Evolutionary conservation across 2,888 invertebrate genomes (phyloP), one percentile per base, ranked within the genome.

Genomic region (Clitarchus hookeri): DNA sequence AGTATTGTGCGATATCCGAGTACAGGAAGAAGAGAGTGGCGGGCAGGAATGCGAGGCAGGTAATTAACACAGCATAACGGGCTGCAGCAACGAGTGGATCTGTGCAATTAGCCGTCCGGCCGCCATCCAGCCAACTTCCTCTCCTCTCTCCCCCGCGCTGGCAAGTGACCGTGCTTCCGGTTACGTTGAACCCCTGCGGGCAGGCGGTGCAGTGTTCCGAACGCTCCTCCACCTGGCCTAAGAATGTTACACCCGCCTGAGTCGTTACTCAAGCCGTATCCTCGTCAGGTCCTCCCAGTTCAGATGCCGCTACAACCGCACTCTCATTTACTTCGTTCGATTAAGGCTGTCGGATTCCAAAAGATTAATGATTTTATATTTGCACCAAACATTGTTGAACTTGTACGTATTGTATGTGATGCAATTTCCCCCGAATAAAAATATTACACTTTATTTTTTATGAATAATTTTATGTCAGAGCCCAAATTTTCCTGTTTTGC

Each of bases 1-100:
- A 65, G 65, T n/a, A 23, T 65, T 65, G 65, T 65, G 65, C 65
- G 65, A 65, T 65, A 65, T n/a, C 65, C 65, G 65, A 65, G 65
- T 3, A 23, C n/a, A 65, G 48, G 6, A 8, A 48, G 11, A 48
- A 65, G 8, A n/a, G 19, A 11, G 65, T n/a, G 23, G 65, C 65
- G 1, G 65, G 11, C 11, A n/a, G 65, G 65, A 65, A 65, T 65
- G 65, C n/a, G 65, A n/a, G 65, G 65, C 8, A 19, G 16, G 65
- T 23, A 65, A 65, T 65, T 65, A 65, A 65, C 11, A n/a, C 65
- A n/a, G 65, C 16, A 65, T 65, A n/a, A 65, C 65, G 65, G 65
- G 53, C 53, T 36, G 36, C 36, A 36, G 36, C 48, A 48, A 48
- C 48, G 48, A 48, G 48, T 48, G 65, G 65, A 65, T 65, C 65